phyloP scores from a whole-genome alignment of 2,888 invertebrate species.

The Hypercompe scribonia region DNA sequence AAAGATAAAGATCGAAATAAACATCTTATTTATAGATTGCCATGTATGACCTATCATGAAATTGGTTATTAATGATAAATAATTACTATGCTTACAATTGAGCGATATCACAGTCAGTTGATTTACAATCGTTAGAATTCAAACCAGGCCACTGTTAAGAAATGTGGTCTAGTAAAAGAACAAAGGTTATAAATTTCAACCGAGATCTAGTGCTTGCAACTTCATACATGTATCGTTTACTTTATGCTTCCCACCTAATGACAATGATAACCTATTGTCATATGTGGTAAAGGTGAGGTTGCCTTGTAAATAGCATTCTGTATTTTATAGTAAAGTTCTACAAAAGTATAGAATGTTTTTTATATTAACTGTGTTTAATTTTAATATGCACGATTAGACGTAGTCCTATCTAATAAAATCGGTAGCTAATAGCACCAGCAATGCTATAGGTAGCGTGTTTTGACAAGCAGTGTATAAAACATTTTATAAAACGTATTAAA shows the following conservation, averaged over 20 bases:
- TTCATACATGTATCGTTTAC: slow-evolving; percentile 1
- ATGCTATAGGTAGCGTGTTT: not conserved
- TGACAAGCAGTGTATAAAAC: not conserved
- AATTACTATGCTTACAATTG: slow-evolving; percentile 15
- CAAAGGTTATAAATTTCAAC: slow-evolving; percentile 30
- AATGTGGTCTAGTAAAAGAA: slow-evolving; percentile 15
- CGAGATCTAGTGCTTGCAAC: slow-evolving; percentile 8
- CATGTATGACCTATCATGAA: slow-evolving; percentile 12
- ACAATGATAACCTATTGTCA: slow-evolving; percentile 24
- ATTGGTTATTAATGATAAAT: slow-evolving; percentile 7
- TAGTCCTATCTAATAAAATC: not conserved
- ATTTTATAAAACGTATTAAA: not conserved
- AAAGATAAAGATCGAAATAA: not conserved
- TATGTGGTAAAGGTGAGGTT: not conserved
- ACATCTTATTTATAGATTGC: not conserved
- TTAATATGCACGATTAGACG: not conserved
- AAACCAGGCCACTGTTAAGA: slow-evolving; percentile 19
- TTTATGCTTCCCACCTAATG: not conserved
- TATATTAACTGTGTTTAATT: not conserved
- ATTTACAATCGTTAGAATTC: slow-evolving; percentile 8
- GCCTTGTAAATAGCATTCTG: slow-evolving; percentile 5
- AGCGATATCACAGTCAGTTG: slow-evolving; percentile 10
- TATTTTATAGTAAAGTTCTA: not conserved
- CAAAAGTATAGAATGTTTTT: not conserved
- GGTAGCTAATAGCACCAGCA: not conserved